A percentile compares a stretch with the other conserved stretches of the same genome.
These are phyloP conservation scores for Trissonchulus latispiculum DNA, from an alignment of 2,888 invertebrate species.

Conservation along the genomic window DNA sequence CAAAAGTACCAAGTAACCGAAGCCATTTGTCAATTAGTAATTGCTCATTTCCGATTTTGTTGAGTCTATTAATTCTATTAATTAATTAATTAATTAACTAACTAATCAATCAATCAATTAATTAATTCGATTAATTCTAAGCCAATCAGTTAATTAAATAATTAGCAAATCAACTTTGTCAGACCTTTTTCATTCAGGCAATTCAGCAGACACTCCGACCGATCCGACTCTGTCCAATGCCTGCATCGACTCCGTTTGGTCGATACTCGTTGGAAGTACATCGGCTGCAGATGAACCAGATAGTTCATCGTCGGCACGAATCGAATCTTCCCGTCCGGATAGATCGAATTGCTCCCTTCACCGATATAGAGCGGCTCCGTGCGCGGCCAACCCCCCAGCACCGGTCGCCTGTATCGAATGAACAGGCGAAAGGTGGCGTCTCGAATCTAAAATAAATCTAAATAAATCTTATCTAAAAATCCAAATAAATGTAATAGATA, in stretches of 20 bases:
- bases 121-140: too few relatives aligned
- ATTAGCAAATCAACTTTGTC: too few relatives aligned
- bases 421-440: background rate
- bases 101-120: too few relatives aligned
- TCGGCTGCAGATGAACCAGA: background rate
- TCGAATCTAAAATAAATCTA: background rate
- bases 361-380: background rate
- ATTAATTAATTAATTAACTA: too few relatives aligned
- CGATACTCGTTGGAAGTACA: background rate
- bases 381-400: background rate
- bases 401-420: background rate
- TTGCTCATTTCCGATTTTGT: too few relatives aligned
- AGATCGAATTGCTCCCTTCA: background rate
- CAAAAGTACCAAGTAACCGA: too few relatives aligned
- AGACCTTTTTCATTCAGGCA: background rate
- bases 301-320: background rate
- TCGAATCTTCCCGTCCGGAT: background rate
- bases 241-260: background rate
- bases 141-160: too few relatives aligned
- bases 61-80: too few relatives aligned
- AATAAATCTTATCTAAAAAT: too few relatives aligned
- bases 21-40: too few relatives aligned
- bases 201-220: background rate
- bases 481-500: too few relatives aligned
- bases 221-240: background rate